Percentiles rank a stretch among this genome's conserved stretches.
phyloP scores from a whole-genome alignment of 1,140 invertebrate genomes.

The Pseudomyrmex sp. region DNA sequence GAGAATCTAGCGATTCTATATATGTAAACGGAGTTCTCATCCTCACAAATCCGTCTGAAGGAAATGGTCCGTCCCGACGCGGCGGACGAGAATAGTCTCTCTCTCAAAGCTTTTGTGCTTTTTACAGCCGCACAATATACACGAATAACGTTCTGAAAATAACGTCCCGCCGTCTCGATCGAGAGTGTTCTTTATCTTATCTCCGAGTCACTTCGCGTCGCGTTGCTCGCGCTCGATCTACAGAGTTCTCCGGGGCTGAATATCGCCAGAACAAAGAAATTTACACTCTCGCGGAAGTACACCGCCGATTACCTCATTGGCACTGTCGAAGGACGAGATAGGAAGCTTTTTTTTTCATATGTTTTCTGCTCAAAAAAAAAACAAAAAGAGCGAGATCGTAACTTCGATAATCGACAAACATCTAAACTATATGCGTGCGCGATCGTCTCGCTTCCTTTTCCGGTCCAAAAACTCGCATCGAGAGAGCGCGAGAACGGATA shows the following conservation, averaged over 20 bases:
- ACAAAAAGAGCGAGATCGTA: constrained; percentile 15
- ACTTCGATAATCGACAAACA: not conserved
- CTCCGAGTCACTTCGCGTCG: not conserved
- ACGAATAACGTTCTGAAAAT: constrained; percentile 23
- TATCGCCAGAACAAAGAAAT: constrained; percentile 1
- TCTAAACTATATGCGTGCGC: not conserved
- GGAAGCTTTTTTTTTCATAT: constrained; percentile 41
- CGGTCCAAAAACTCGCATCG: constrained; percentile 18
- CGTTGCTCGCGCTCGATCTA: constrained; percentile 17
- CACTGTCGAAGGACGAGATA: constrained; percentile 36
- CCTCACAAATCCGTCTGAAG: too few relatives aligned
- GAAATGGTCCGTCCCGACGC: too few relatives aligned
- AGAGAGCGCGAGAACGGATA: constrained; percentile 43
- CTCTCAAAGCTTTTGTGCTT: not conserved
- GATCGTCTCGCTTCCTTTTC: not conserved
- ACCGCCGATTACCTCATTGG: constrained; percentile 23
- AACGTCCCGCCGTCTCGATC: constrained; percentile 1
- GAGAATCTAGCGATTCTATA: constrained; percentile 9
- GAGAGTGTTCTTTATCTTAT: constrained; percentile 1
- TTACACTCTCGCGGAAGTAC: constrained; percentile 40
- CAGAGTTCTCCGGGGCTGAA: not conserved
- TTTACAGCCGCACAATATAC: not conserved
- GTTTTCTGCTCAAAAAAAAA: too few relatives aligned
- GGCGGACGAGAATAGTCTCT: not conserved
- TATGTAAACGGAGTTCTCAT: too few relatives aligned